Evolutionary conservation across 2,888 invertebrate species (phyloP).

Genomic region (Epinotia bilunana): DNA sequence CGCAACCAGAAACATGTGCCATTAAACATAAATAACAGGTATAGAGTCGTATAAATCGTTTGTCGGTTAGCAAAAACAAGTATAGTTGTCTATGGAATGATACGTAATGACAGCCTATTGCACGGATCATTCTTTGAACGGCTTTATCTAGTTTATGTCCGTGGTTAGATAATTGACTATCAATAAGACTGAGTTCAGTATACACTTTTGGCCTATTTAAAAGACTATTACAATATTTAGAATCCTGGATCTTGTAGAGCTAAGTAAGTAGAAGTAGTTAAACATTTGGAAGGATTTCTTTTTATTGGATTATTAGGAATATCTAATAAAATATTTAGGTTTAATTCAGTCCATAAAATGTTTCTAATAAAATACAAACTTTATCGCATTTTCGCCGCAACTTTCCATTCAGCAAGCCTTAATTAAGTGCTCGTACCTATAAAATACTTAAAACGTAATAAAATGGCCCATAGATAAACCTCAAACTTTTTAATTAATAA

Average conservation of each 20-base stretch:
- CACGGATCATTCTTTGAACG: constrained; percentile 9
- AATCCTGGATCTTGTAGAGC: no score
- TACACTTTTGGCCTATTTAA: not conserved
- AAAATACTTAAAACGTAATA: not conserved
- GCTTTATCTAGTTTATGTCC: constrained; percentile 25
- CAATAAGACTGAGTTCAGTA: not conserved
- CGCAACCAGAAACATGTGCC: constrained; percentile 13
- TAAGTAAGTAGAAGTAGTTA: no score
- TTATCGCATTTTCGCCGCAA: no score
- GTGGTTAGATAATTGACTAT: constrained; percentile 11
- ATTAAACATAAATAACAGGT: constrained; percentile 21
- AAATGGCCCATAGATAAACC: not conserved
- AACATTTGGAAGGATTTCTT: no score
- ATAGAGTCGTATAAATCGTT: constrained; percentile 13
- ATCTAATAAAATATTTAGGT: no score
- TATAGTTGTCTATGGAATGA: constrained; percentile 50
- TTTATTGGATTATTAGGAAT: no score
- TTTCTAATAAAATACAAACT: no score
- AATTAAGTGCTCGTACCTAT: no score
- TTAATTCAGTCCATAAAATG: no score
- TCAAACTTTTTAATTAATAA: constrained; percentile 37
- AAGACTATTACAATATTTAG: no score
- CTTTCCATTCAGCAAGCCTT: no score
- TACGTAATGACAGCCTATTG: constrained; percentile 42
- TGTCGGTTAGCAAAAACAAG: constrained; percentile 43